Evolutionary conservation across 2,113 vertebrate species (phyloP), one percentile per base, ranked within the genome.

Genomic region (Telmatochromis sp.): DNA sequence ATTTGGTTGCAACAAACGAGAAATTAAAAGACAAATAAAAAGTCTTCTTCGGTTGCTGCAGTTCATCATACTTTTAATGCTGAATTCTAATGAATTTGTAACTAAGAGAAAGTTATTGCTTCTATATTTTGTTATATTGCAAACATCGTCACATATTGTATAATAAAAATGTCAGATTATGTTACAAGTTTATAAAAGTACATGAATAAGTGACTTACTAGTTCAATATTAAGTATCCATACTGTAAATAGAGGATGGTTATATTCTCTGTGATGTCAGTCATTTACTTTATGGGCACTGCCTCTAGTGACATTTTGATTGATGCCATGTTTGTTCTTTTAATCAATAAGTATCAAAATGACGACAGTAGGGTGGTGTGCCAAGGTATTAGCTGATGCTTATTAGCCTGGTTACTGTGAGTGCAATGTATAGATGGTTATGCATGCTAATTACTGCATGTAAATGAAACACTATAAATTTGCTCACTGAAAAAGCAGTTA

Each of bases 331-430:
- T 47, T 40, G 3, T 70, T 23, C 15, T 58, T 15, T 19, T 33
- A 19, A 33, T 15, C 58, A 28, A 10, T 17, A 63, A 63, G 4
- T 11, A 75, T 47, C 68, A 26, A 47, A 28, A 75, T 47, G 9
- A 28, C 1, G 3, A 47, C 40, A 47, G 3, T 2, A 17, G 9
- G 14, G 21, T 47, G 21, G 40, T 0, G 5, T 17, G 40, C 14
- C 5, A 47, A 26, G 1, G 37, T 17, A 26, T 45, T 45, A 73
- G 21, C 68, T 45, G 5, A 73, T 26, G 37, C n/a, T 73, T 45
- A 73, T 4, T 73, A 45, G 42, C 42, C 42, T 49, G 70, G 42
- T 47, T 75, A 6, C 5, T 47, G 21, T 73, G 21, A 42, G 68
- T 28, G 21, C 40, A 47, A 45, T 47, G 21, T 11, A 28, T 45